Conservation (phyloP, 64 coral and sea anemone species). For the Exaiptasia diaphana region DNA sequence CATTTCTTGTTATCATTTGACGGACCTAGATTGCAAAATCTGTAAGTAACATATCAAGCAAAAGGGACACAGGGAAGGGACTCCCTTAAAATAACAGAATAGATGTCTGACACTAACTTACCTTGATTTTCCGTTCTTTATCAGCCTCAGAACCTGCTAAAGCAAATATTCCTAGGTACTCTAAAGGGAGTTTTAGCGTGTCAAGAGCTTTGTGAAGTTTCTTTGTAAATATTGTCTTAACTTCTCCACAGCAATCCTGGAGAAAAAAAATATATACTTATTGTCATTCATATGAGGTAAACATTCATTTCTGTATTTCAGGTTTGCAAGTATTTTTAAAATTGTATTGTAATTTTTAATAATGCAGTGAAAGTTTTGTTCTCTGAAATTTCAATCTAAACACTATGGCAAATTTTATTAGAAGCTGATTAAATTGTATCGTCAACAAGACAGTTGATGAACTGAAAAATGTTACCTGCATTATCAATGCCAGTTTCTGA, state of each 20-base stretch:
- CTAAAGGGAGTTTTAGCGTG: slow-evolving; percentile 78
- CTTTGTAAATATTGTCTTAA: slow-evolving; percentile 69
- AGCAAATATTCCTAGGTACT: slow-evolving; percentile 86
- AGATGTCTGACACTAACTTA: background rate
- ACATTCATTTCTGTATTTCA: too few relatives aligned
- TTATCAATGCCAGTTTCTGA: slow-evolving; percentile 35
- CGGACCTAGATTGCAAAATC: slow-evolving; percentile 36
- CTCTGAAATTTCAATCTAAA: too few relatives aligned
- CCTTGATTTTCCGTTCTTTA: slow-evolving; percentile 77
- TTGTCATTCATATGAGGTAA: too few relatives aligned
- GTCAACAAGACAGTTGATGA: too few relatives aligned
- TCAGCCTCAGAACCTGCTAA: slow-evolving; percentile 70
- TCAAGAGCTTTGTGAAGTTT: slow-evolving; percentile 90
- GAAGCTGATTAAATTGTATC: too few relatives aligned
- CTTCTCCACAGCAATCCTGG: slow-evolving; percentile 93
- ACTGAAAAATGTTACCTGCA: too few relatives aligned
- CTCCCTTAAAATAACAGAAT: too few relatives aligned
- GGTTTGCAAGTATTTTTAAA: too few relatives aligned
- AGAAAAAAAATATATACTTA: background rate
- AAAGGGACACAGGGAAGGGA: background rate
- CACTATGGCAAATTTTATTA: too few relatives aligned
- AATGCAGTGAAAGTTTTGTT: too few relatives aligned
- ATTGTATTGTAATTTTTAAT: too few relatives aligned
- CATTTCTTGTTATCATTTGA: slow-evolving; percentile 70
- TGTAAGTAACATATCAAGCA: background rate